Conservation (phyloP, 2,797 vertebrate genomes). For the Cichlasoma orientale region DNA sequence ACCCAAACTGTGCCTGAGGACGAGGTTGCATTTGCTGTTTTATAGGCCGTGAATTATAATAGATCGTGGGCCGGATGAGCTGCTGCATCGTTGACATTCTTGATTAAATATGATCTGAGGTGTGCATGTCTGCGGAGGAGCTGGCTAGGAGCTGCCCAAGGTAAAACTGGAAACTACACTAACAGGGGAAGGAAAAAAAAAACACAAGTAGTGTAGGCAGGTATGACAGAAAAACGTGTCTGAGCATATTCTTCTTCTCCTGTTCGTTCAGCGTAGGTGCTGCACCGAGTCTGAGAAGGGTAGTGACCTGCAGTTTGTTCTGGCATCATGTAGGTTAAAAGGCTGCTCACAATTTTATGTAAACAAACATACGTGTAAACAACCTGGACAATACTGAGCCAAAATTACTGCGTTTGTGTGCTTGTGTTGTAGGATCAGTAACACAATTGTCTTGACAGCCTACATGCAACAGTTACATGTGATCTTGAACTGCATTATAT, state of each 20-base stretch:
- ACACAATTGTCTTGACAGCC: neutral
- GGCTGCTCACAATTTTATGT: neutral
- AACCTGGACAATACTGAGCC: no score
- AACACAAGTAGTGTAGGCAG: neutral
- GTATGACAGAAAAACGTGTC: constrained; percentile 2
- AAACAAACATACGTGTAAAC: neutral
- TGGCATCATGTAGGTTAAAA: neutral
- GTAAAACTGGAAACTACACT: neutral
- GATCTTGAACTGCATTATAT: constrained; percentile 11
- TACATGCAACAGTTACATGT: constrained; percentile 28
- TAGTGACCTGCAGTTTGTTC: neutral
- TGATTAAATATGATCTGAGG: neutral
- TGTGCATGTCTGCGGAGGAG: neutral
- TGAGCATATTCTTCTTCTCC: neutral
- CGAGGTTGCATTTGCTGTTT: neutral
- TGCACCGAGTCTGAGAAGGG: fast-evolving
- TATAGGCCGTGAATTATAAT: neutral
- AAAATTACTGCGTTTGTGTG: no score
- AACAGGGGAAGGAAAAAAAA: neutral
- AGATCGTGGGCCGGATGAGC: neutral
- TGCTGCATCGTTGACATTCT: no score
- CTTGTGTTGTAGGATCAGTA: neutral
- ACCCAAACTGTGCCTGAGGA: neutral
- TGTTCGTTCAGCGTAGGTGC: neutral
- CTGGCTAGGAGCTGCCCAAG: neutral